A percentile compares a stretch with the other conserved stretches of the same genome.
Conservation (phyloP, 2,113 vertebrate species). For the Capra hircus region DNA sequence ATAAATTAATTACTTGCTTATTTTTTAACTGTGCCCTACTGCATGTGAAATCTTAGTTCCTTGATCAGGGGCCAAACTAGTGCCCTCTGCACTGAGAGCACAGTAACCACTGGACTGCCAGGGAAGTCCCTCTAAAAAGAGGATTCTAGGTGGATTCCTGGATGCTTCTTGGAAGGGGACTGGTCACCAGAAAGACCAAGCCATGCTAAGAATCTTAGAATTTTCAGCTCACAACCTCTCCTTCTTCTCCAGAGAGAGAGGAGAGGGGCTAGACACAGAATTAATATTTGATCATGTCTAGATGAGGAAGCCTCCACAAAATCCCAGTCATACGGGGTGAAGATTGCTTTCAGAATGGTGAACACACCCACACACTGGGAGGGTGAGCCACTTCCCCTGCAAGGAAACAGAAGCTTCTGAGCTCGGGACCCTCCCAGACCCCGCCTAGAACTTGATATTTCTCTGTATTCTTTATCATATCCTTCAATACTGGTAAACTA, state of each 20-base stretch:
- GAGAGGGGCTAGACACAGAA: background rate
- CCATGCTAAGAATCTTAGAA: background rate
- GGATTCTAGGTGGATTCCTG: background rate
- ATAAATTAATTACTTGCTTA: background rate
- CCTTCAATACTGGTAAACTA: background rate
- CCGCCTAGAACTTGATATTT: rapidly evolving
- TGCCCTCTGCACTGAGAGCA: background rate
- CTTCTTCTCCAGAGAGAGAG: background rate
- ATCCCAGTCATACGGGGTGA: background rate
- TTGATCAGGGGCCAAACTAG: background rate
- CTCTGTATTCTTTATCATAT: background rate
- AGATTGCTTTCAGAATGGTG: background rate
- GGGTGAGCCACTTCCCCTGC: background rate
- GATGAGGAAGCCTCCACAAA: background rate
- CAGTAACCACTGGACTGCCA: background rate
- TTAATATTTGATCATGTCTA: background rate
- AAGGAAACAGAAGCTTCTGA: background rate
- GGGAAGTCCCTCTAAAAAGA: background rate
- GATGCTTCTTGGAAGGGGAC: background rate
- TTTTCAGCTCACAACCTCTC: background rate
- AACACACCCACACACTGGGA: background rate
- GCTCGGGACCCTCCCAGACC: background rate
- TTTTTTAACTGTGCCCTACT: background rate
- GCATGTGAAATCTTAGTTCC: background rate
- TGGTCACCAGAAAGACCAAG: background rate